Evolutionary conservation across 2,888 invertebrate genomes (phyloP).

Genomic region (Aplocera efformata): DNA sequence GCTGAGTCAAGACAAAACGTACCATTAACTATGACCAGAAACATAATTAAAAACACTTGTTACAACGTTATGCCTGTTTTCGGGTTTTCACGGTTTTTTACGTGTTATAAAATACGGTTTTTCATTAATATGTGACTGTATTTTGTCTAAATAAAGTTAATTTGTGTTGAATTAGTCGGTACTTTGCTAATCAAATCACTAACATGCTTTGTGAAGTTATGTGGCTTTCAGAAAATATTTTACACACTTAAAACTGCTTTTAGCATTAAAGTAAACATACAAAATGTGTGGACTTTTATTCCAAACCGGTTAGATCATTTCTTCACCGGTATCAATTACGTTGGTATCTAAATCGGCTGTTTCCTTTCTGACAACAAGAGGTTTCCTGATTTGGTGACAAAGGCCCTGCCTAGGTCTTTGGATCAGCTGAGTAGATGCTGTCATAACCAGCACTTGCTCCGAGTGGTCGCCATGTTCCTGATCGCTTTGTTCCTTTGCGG

Average conservation of each 20-base stretch:
- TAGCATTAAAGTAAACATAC: slow-evolving; percentile 15
- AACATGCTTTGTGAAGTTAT: no score
- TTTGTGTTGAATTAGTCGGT: no score
- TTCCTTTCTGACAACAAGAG: slow-evolving; percentile 20
- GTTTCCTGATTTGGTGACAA: slow-evolving; percentile 17
- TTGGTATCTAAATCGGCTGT: slow-evolving; percentile 1
- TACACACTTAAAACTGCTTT: slow-evolving; percentile 2
- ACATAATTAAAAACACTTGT: no score
- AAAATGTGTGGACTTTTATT: slow-evolving; percentile 9
- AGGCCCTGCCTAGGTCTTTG: slow-evolving; percentile 1
- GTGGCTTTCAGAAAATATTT: background rate
- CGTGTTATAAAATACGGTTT: no score
- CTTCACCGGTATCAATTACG: slow-evolving; percentile 12
- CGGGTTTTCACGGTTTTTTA: no score
- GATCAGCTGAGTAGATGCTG: slow-evolving; percentile 5
- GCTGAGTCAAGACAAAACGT: no score
- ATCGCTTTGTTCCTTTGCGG: slow-evolving; percentile 41
- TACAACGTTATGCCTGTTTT: no score
- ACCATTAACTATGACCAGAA: no score
- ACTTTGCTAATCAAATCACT: no score
- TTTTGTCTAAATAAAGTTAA: no score
- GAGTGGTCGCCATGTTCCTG: slow-evolving; percentile 11
- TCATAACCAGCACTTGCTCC: slow-evolving; percentile 1
- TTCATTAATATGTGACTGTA: no score
- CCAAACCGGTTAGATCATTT: slow-evolving; percentile 9